Conservation (phyloP, 2,797 vertebrate genomes). For the Chromis chromis region DNA sequence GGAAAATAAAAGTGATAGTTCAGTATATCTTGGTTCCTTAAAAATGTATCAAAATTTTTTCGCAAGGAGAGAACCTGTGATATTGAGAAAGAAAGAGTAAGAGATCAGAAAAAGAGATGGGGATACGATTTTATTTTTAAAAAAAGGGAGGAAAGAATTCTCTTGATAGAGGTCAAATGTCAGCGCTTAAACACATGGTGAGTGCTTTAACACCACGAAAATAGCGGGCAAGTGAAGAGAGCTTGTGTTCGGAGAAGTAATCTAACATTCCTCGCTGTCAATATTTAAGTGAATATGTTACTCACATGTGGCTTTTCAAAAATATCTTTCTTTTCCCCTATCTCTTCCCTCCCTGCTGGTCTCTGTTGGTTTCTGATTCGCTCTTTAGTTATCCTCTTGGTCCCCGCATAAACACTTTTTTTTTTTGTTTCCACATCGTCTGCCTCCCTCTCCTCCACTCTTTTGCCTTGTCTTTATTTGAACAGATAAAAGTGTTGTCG, state of each 20-base stretch:
- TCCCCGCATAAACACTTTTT: constrained; percentile 49
- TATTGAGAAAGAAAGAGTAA: neutral
- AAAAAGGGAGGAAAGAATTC: neutral
- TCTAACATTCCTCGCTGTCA: constrained; percentile 30
- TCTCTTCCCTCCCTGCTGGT: constrained; percentile 15
- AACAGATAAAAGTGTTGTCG: constrained; percentile 70
- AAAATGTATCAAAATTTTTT: neutral
- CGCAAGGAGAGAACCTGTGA: neutral
- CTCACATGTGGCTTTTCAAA: constrained; percentile 32
- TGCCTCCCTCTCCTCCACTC: neutral
- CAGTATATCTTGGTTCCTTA: neutral
- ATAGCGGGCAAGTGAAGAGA: neutral
- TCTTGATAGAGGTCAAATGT: constrained; percentile 32
- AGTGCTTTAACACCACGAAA: constrained; percentile 16
- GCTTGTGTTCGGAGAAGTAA: neutral
- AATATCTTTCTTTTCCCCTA: constrained; percentile 6
- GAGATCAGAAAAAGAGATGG: neutral
- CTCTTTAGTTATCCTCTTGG: constrained; percentile 30
- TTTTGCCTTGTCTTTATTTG: constrained; percentile 46
- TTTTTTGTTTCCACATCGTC: constrained; percentile 46
- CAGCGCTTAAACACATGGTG: neutral
- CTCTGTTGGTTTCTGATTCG: constrained; percentile 27
- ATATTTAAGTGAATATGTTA: constrained; percentile 31
- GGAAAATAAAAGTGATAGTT: neutral
- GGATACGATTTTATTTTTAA: neutral